phyloP scores from a whole-genome alignment of 2,113 vertebrate species.

The Orientallactaga bullata region DNA sequence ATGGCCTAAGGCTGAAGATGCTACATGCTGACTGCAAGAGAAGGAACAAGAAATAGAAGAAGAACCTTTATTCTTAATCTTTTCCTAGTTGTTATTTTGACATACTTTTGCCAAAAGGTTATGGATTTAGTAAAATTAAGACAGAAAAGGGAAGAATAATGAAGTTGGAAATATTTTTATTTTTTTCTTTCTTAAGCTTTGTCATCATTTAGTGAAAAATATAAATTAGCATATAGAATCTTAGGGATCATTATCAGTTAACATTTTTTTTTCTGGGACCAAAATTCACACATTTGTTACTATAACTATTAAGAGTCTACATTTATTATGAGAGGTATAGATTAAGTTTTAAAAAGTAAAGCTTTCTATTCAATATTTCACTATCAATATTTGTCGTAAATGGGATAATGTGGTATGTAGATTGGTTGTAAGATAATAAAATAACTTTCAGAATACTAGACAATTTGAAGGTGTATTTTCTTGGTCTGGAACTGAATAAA shows the following conservation, averaged over 20 bases:
- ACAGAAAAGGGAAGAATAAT: not conserved
- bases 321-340: not conserved
- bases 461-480: not conserved
- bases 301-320: not conserved
- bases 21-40: not conserved
- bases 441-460: not conserved
- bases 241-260: too few relatives aligned
- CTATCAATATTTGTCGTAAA: not conserved
- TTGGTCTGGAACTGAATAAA: not conserved
- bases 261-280: not conserved
- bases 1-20: not conserved
- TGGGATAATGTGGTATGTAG: not conserved
- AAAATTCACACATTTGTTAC: not conserved
- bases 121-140: not conserved
- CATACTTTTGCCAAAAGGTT: not conserved
- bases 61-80: not conserved
- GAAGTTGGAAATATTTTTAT: not conserved
- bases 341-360: not conserved
- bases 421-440: not conserved
- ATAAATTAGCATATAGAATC: too few relatives aligned
- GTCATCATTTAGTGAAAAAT: not conserved
- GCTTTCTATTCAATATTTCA: not conserved
- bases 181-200: constrained; percentile 21
- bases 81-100: not conserved
- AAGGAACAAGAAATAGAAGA: not conserved